Base-by-base conservation (phyloP, 2,888 invertebrate genomes). In the Campaea margaritaria region DNA sequence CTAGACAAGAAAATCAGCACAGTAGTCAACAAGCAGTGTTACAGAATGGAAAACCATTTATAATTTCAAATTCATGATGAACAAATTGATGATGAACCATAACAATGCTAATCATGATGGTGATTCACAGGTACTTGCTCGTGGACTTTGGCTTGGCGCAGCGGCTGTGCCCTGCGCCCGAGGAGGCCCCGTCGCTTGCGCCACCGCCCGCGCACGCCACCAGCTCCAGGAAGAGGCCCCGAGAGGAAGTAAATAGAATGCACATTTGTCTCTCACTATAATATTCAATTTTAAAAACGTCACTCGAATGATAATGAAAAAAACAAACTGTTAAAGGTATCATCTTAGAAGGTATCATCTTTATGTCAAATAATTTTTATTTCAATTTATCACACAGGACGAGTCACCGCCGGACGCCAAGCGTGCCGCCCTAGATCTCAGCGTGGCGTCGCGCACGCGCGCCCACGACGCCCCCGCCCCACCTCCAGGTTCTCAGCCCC, bases 71-170 rank as follows among this genome's bases (percentile, higher is more conserved):
- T n/a, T 12, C 12, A 38, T 38, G 34, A n/a, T n/a, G n/a, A n/a
- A n/a, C n/a, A n/a, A n/a, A 34, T 11, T 11, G 10, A 9, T 38
- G 38, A n/a, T n/a, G n/a, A n/a, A n/a, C n/a, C n/a, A n/a, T n/a
- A n/a, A n/a, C n/a, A n/a, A n/a, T n/a, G n/a, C n/a, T n/a, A n/a
- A n/a, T 39, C n/a, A 12, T 36, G 2, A 7, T n/a, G 36, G 36
- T 36, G n/a, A 12, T 39, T 13, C 7, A 11, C 73, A 95, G 96
- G 75, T 96, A 95, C 86, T 91, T 96, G 51, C 86, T 98, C 64
- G 97, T 98, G 12, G 98, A 98, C 87, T 98, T 98, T 93, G 98
- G 98, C 0, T 91, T 98, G 65, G 97, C 98, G 16, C 97, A 98
- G 85, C 93, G 93, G 45, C 88, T 93, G 42, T 71, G 76, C 46